Percentiles rank a stretch among this genome's conserved stretches.
phyloP scores from a whole-genome alignment of 2,797 vertebrate genomes.

The Eulemur rubriventer region DNA sequence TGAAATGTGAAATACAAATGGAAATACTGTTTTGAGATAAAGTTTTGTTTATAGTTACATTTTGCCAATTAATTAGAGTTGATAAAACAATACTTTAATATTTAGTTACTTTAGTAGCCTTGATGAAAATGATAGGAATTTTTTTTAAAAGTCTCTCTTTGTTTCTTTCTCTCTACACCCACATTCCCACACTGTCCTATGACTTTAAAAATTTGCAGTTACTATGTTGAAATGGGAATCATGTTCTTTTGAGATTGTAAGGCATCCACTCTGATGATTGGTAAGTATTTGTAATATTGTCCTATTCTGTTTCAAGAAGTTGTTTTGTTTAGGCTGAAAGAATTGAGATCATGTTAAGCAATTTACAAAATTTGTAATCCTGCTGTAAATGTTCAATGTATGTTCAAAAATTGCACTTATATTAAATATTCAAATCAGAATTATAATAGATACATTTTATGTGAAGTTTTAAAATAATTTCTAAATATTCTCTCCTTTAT shows the following conservation, averaged over 20 bases:
- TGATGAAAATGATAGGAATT: background rate
- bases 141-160: background rate
- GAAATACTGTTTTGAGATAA: background rate
- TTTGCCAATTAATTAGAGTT: background rate
- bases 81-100: background rate
- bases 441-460: background rate
- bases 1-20: background rate
- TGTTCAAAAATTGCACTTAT: conserved; percentile 24
- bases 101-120: background rate
- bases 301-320: background rate
- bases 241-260: background rate
- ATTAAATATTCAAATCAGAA: conserved; percentile 50
- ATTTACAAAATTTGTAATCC: conserved; percentile 12
- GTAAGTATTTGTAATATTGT: background rate
- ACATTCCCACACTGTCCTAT: background rate
- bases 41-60: background rate
- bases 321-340: background rate
- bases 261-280: background rate
- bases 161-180: background rate
- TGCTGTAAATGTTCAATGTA: background rate
- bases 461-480: conserved; percentile 28
- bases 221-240: background rate
- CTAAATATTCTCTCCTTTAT: background rate
- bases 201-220: background rate
- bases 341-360: background rate